Evolutionary conservation across 2,888 invertebrate genomes (phyloP), one percentile per base, ranked within the genome.

Genomic region (Lagria hirta): DNA sequence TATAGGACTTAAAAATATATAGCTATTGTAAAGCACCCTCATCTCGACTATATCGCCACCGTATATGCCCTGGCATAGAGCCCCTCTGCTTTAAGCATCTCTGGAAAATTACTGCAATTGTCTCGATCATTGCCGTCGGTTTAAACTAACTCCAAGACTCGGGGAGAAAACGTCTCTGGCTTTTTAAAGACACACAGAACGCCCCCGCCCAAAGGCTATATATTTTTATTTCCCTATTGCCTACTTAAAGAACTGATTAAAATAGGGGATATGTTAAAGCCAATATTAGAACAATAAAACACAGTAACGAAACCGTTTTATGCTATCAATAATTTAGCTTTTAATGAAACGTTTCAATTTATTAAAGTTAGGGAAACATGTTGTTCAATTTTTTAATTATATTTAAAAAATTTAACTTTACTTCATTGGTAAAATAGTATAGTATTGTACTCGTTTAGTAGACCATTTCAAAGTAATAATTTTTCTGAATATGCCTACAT

Each of bases 161-260:
- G n/a, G 38, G 18, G 28, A 28, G 28, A 10, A 23, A 26, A 28
- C 15, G 21, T 27, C 27, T n/a, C n/a, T 27, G 29, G 43, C 43
- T 38, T 48, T 45, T n/a, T 33, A 42, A 42, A 37, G 42, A 47
- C 47, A 47, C 30, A 10, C 13, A 6, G 46, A 30, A 18, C 42
- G 32, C 49, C 55, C 57, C 56, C 60, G 58, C 61, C 55, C 58
- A 51, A 18, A 56, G 59, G 68, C 65, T 64, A 68, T 69, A 69
- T 71, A 71, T 71, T 70, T 70, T 70, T 70, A 71, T 71, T 71
- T 71, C 71, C 70, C 71, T 61, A 63, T 70, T 68, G 71, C 66
- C 69, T 70, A 71, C 70, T 71, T 70, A 69, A 70, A 65, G 64
- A 69, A 65, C 71, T 71, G 70, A 71, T 71, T 71, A 71, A 71